These are phyloP conservation scores for Epinephelus malabaricus DNA, from an alignment of 2,797 vertebrate genomes.

Conservation along the genomic window DNA sequence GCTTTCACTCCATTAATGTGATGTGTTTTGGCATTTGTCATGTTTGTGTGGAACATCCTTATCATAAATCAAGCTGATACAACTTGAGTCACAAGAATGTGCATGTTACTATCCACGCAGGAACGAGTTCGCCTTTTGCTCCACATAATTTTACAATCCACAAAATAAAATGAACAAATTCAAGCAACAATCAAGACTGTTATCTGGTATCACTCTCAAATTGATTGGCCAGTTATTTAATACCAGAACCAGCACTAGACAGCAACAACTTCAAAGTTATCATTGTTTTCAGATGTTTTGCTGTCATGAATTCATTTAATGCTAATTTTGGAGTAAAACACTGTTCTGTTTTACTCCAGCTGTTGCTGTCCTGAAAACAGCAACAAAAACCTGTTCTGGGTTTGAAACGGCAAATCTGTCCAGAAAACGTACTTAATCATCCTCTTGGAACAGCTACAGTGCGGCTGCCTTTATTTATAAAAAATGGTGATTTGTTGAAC, in stretches of 20 bases:
- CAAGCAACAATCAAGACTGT: background rate
- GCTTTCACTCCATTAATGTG: constrained; percentile 30
- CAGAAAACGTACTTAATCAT: background rate
- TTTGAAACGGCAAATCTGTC: background rate
- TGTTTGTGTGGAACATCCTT: background rate
- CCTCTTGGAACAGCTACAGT: background rate
- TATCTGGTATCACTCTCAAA: background rate
- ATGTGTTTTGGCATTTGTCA: constrained; percentile 32
- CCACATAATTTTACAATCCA: background rate
- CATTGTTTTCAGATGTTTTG: background rate
- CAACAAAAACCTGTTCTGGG: background rate
- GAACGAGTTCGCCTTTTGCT: background rate
- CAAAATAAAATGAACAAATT: background rate
- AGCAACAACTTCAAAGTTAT: too few species aligned
- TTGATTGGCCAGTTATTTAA: too few species aligned
- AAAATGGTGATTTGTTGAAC: background rate
- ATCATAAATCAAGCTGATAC: background rate
- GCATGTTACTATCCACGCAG: background rate
- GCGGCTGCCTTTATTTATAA: background rate
- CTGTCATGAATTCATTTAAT: background rate
- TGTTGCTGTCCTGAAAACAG: too few species aligned
- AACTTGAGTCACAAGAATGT: background rate
- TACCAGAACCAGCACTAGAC: too few species aligned
- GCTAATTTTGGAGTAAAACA: background rate
- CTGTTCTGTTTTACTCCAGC: too few species aligned